phyloP scores from a whole-genome alignment of 2,888 invertebrate species.

The Cremastobaeus sp. region DNA sequence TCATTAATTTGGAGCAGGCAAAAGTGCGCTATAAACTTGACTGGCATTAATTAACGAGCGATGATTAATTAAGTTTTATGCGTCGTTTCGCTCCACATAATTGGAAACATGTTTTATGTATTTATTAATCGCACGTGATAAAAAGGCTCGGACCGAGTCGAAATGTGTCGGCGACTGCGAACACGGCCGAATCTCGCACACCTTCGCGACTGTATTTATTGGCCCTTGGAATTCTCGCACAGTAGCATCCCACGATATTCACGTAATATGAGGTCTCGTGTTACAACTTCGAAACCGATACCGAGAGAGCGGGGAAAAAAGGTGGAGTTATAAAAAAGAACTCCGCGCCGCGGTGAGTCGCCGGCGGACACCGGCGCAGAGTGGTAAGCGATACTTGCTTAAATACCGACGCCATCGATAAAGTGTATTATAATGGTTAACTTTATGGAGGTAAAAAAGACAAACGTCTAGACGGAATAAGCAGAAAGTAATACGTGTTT shows the following conservation, averaged over 20 bases:
- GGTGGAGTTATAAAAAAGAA: constrained; percentile 48
- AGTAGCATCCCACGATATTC: constrained; percentile 58
- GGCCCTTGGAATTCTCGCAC: constrained; percentile 45
- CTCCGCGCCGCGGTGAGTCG: constrained; percentile 41
- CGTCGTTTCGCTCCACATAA: constrained; percentile 3
- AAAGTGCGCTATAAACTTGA: constrained; percentile 4
- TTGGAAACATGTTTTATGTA: constrained; percentile 19
- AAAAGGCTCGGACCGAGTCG: not conserved
- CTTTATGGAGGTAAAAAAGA: constrained; percentile 20
- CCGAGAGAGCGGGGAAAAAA: constrained; percentile 60
- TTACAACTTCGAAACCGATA: constrained; percentile 73
- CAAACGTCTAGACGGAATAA: constrained; percentile 49
- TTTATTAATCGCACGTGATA: constrained; percentile 21
- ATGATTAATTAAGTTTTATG: constrained; percentile 29
- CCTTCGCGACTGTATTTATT: constrained; percentile 40
- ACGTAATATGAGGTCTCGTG: constrained; percentile 66
- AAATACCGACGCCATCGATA: constrained; percentile 69
- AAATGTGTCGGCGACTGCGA: not conserved
- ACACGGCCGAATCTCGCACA: constrained; percentile 30
- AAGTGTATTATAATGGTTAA: constrained; percentile 68
- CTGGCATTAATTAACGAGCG: constrained; percentile 21
- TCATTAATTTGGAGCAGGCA: not conserved
- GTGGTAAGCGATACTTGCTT: constrained; percentile 73
- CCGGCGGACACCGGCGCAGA: constrained; percentile 66
- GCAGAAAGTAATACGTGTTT: constrained; percentile 44